Evolutionary conservation across 2,113 vertebrate genomes (phyloP), one percentile per base, ranked within the genome.

Genomic region (Dicentrarchus labrax): DNA sequence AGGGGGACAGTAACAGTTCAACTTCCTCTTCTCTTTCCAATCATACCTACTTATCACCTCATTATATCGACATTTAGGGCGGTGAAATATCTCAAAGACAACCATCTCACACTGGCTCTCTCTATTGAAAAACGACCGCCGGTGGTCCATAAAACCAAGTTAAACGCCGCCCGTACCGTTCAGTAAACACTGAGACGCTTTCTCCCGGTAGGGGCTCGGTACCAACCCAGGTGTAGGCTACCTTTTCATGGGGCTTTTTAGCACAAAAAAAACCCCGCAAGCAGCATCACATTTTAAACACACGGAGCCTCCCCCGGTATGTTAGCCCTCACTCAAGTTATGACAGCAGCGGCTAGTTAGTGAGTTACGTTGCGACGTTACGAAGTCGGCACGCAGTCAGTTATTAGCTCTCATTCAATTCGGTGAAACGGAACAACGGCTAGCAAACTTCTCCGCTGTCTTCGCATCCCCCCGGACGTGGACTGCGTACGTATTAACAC

Each of bases 311-410:
- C 12, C 24, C 41, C 54, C 36, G 8, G 41, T 6, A 1, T 24
- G 59, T 80, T 9, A 48, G 45, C 48, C 19, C 36, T 51, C 60
- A 4, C 30, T 70, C 3, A 61, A 65, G 47, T 45, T 65, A 1
- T 89, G 84, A 89, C 87, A 88, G 83, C 82, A 5, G 78, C 80
- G 57, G 66, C 45, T 73, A 19, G 66, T 53, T 45, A 21, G 66
- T 45, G 70, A 19, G 66, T 53, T 45, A 21, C 47, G 76, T 45
- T 51, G 64, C 64, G 8, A 39, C 24, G n/a, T n/a, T 69, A 24
- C 48, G 39, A 41, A 75, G 78, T 72, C 60, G 11, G 50, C 69
- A 19, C 64, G 65, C 73, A 70, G 64, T 51, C 60, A 1, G 45
- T 21, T 24, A 60, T 68, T 57, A 48, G 72, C 73, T 47, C 17